Conservation (phyloP, 2,113 vertebrate species). For the Hiodon tergisus region DNA sequence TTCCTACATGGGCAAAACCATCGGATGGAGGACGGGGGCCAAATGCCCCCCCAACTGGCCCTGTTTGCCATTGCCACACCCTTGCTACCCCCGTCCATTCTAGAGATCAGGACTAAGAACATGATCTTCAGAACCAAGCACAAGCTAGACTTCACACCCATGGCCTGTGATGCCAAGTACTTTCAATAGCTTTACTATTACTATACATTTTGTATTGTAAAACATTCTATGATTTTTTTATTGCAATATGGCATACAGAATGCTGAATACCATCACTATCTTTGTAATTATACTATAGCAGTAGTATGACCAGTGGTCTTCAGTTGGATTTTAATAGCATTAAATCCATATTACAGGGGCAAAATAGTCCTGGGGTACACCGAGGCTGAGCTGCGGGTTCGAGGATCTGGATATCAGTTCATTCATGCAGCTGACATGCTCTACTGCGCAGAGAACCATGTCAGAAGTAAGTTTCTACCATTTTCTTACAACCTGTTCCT, state of each 20-base stretch:
- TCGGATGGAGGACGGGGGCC: constrained; percentile 51
- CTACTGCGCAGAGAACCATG: constrained; percentile 51
- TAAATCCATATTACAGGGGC: constrained; percentile 30
- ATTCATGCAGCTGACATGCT: constrained; percentile 54
- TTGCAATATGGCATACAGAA: too few species aligned
- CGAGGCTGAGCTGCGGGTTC: constrained; percentile 44
- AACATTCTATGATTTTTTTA: too few species aligned
- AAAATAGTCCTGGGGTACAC: constrained; percentile 51
- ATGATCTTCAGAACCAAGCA: constrained; percentile 66
- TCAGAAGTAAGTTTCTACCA: constrained; percentile 42
- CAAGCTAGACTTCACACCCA: constrained; percentile 65
- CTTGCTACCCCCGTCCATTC: constrained; percentile 51
- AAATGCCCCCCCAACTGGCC: constrained; percentile 53
- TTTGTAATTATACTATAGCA: neutral
- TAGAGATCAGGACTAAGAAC: constrained; percentile 60
- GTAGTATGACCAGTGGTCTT: neutral
- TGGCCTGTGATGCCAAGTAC: constrained; percentile 62
- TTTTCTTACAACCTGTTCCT: too few species aligned
- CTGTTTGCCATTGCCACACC: constrained; percentile 61
- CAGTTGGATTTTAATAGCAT: neutral
- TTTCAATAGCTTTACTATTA: neutral
- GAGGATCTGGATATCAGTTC: constrained; percentile 51
- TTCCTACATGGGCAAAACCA: constrained; percentile 64
- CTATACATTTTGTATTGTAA: too few species aligned
- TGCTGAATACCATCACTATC: neutral